Evolutionary conservation across 2,113 vertebrate genomes (phyloP).

Genomic region (Oplegnathus fasciatus): DNA sequence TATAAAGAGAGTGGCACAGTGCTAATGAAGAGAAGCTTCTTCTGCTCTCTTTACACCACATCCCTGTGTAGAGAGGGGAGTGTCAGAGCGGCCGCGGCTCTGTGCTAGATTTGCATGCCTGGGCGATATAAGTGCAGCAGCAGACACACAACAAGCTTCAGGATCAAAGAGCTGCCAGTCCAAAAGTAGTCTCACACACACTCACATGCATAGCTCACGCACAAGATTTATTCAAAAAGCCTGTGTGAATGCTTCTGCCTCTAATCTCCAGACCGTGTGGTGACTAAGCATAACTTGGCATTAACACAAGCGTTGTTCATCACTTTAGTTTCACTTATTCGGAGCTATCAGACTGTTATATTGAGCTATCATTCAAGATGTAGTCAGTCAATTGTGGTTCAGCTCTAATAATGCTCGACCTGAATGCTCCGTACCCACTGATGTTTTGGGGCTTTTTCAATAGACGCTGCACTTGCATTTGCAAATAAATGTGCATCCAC

Average conservation of each 20-base stretch:
- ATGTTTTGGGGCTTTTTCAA: slow-evolving; percentile 16
- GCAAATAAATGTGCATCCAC: neutral
- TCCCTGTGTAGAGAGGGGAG: slow-evolving; percentile 30
- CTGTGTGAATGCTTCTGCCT: slow-evolving; percentile 38
- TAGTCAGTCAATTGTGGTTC: slow-evolving; percentile 6
- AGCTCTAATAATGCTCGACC: slow-evolving; percentile 16
- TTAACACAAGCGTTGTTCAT: slow-evolving; percentile 52
- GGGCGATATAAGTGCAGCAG: slow-evolving; percentile 48
- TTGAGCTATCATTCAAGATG: slow-evolving; percentile 31
- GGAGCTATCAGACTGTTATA: neutral
- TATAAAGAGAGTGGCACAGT: slow-evolving; percentile 21
- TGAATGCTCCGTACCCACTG: neutral
- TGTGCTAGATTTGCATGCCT: slow-evolving; percentile 43
- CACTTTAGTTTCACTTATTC: slow-evolving; percentile 43
- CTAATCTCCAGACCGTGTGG: slow-evolving; percentile 58
- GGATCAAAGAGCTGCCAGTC: slow-evolving; percentile 65
- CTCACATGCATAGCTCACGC: neutral
- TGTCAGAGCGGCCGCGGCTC: slow-evolving; percentile 13
- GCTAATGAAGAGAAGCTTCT: slow-evolving; percentile 34
- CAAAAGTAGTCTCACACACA: slow-evolving; percentile 27
- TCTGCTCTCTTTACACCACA: slow-evolving; percentile 32
- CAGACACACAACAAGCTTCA: slow-evolving; percentile 59
- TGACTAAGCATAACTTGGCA: slow-evolving; percentile 60
- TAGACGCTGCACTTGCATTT: slow-evolving; percentile 2
- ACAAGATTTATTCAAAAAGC: slow-evolving; percentile 62